These are phyloP conservation scores for Crematogaster levior DNA, from an alignment of 2,888 invertebrate species.

Conservation along the genomic window DNA sequence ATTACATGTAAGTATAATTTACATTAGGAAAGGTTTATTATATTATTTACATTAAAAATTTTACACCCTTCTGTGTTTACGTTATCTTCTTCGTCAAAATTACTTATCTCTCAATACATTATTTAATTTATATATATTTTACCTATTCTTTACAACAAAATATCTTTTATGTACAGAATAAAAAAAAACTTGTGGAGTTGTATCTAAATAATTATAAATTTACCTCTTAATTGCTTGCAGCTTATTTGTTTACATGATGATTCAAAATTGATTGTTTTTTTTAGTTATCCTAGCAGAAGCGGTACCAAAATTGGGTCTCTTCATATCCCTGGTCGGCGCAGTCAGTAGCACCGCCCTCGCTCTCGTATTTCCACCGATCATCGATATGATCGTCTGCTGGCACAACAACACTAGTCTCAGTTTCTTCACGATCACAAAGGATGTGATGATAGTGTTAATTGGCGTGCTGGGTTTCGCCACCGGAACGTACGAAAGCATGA, in stretches of 20 bases:
- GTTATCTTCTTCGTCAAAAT: background rate
- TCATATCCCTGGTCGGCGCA: slow-evolving; percentile 97
- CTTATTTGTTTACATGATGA: background rate
- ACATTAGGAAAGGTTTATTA: background rate
- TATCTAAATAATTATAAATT: background rate
- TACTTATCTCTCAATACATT: background rate
- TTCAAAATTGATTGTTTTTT: slow-evolving; percentile 74
- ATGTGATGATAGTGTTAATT: slow-evolving; percentile 89
- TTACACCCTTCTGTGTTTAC: background rate
- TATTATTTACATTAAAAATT: slow-evolving; percentile 5
- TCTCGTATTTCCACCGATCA: slow-evolving; percentile 94
- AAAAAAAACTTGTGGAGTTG: background rate
- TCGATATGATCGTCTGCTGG: slow-evolving; percentile 92
- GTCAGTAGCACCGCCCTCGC: slow-evolving; percentile 95
- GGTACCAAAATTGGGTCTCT: slow-evolving; percentile 94
- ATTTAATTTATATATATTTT: no score
- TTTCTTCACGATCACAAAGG: slow-evolving; percentile 86
- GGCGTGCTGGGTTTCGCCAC: slow-evolving; percentile 91
- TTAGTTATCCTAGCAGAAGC: slow-evolving; percentile 94
- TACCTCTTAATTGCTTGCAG: background rate
- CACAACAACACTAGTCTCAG: slow-evolving; percentile 87
- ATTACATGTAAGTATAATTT: slow-evolving; percentile 92
- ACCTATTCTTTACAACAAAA: background rate
- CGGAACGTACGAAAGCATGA: slow-evolving; percentile 91
- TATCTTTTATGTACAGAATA: background rate